Evolutionary conservation across 2,888 invertebrate species (phyloP).

Genomic region (Phyto melanocephala): DNA sequence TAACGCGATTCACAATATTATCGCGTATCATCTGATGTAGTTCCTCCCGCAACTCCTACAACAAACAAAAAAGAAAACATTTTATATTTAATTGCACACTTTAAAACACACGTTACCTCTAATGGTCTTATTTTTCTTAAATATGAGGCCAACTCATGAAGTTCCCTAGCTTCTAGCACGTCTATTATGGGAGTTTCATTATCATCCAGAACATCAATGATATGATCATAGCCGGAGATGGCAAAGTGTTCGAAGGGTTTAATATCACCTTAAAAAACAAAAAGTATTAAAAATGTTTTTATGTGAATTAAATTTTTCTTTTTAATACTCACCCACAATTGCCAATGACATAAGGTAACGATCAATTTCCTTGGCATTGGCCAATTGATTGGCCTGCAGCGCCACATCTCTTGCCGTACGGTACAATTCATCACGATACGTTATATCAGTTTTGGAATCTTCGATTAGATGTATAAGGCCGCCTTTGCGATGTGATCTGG

Average conservation of each 20-base stretch:
- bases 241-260: slow-evolving; percentile 82
- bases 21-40: slow-evolving; percentile 86
- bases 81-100: too few relatives aligned
- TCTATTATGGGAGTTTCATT: slow-evolving; percentile 85
- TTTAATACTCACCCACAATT: slow-evolving; percentile 83
- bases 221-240: slow-evolving; percentile 92
- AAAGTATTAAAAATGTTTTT: too few relatives aligned
- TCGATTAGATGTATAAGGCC: slow-evolving; percentile 88
- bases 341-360: slow-evolving; percentile 88
- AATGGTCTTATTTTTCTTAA: slow-evolving; percentile 86
- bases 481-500: slow-evolving; percentile 88
- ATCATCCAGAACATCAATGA: slow-evolving; percentile 88
- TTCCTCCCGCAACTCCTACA: slow-evolving; percentile 86
- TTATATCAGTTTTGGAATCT: slow-evolving; percentile 89
- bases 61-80: neutral
- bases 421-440: slow-evolving; percentile 91
- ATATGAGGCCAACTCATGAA: slow-evolving; percentile 84
- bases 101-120: slow-evolving; percentile 81
- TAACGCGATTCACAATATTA: slow-evolving; percentile 83
- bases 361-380: slow-evolving; percentile 91
- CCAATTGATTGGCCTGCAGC: slow-evolving; percentile 86
- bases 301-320: too few relatives aligned
- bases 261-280: slow-evolving; percentile 81
- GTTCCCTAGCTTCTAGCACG: slow-evolving; percentile 84
- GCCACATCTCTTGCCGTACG: slow-evolving; percentile 92